Evolutionary conservation across 2,113 vertebrate genomes (phyloP).

Genomic region (Phrynosoma platyrhinos): DNA sequence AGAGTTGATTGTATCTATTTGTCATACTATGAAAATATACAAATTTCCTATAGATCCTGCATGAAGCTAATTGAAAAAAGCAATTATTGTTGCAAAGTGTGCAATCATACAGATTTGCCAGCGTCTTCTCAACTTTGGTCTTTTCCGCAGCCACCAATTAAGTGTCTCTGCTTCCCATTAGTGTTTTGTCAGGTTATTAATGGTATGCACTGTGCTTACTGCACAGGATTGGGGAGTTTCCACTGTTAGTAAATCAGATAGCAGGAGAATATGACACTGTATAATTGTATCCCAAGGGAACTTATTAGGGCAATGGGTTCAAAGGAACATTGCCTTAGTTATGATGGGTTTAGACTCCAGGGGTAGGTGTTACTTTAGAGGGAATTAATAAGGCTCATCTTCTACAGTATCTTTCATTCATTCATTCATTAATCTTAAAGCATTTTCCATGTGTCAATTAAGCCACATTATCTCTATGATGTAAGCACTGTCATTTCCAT

Average conservation of each 20-base stretch:
- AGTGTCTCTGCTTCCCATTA: background rate
- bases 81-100: background rate
- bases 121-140: background rate
- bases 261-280: background rate
- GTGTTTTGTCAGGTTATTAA: background rate
- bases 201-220: background rate
- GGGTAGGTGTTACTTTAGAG: background rate
- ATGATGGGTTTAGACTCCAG: background rate
- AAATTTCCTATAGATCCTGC: background rate
- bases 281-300: slow-evolving; percentile 15
- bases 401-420: background rate
- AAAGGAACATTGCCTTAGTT: background rate
- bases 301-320: background rate
- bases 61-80: background rate
- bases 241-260: background rate
- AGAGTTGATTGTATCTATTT: background rate
- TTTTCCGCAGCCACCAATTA: background rate
- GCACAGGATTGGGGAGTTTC: background rate
- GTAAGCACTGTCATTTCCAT: background rate
- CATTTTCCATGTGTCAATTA: slow-evolving; percentile 9
- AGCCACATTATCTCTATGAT: slow-evolving; percentile 1
- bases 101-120: background rate
- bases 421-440: slow-evolving; percentile 1
- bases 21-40: background rate
- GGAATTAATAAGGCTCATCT: background rate